Base-by-base conservation (phyloP, 2,797 vertebrate species). In the Neopelma chrysocephalum region DNA sequence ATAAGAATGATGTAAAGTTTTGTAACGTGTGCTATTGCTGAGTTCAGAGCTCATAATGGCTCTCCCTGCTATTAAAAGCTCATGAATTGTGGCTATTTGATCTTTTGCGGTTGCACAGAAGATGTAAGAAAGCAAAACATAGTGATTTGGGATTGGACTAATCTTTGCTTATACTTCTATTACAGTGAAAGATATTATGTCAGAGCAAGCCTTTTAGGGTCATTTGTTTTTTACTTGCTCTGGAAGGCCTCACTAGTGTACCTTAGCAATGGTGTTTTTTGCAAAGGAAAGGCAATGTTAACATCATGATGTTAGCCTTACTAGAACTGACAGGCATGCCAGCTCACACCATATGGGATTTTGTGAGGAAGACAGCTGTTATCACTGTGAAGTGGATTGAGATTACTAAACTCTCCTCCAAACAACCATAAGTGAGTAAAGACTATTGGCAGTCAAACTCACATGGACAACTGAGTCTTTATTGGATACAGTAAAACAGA, bases 341-440 rank as follows among this genome's bases (percentile, higher is more conserved):
- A 77, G 56, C 54, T 79, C 80, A 34, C 7, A 8, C 92, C 81
- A 84, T 93, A 87, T 87, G 88, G 76, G 86, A 86, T 51, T 79
- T 90, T 84, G 47, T 90, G 70, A 92, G 58, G 45, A 94, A 84
- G 77, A 60, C 88, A 94, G 81, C 78, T 93, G 78, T 92, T 96
- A 77, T 64, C 81, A 61, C 81, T 77, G 45, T 48, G 53, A 93
- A 87, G 23, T 66, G 43, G 23, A 80, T 5, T 87, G 64, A 93
- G 71, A 87, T 85, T 50, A 64, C 64, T 90, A 85, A 91, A 92
- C 64, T 95, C 70, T 77, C n/a, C 66, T 53, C 31, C 12, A 77
- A 89, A 89, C 32, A 89, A 88, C 53, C 57, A 60, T 82, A 64
- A 89, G 45, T 65, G 69, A 69, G 11, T 80, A 92, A 91, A 94